Base-by-base conservation (phyloP, 2,888 invertebrate species). In the Tanypteryx hageni region DNA sequence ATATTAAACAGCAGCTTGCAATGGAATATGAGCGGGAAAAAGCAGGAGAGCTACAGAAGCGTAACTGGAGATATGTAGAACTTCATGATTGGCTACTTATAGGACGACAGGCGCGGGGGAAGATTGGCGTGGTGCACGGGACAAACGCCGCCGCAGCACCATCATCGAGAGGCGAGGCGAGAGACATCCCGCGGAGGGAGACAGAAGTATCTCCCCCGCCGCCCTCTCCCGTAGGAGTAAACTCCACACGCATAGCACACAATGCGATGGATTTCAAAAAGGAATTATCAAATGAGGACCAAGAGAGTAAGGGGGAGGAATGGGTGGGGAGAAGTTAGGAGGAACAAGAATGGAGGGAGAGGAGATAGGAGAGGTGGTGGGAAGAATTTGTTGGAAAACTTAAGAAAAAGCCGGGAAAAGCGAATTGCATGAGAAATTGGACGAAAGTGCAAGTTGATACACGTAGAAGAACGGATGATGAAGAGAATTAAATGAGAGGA, bases 131-230 rank as follows among this genome's bases (percentile, higher is more conserved):
- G 59, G 59, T n/a, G 57, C 18, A 83, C 83, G 83, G 56, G 22
- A 58, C n/a, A 85, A 57, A 57, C 57, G n/a, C 27, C 13, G 82
- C 31, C 76, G 27, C 13, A 61, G 31, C 64, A 44, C 16, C 89
- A 57, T 2, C 56, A 58, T n/a, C 85, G 44, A 68, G 86, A 86
- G 86, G 89, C 89, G 64, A 89, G 64, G 44, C 68, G 89, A 89
- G 89, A 64, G 89, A 31, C 89, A 89, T 89, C 89, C 44, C 64
- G 89, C 64, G 89, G 89, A 61, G 89, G 18, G 56, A 64, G 14
- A 44, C 31, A n/a, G 64, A 89, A 89, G 27, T 64, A 44, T 64
- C 64, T 64, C 68, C 61, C 89, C 64, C 64, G 61, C 89, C 64
- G 18, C 61, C 59, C 27, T 16, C 57, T 58, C 13, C 22, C 18